Base-by-base conservation (phyloP, 1,140 invertebrate species). In the Ruditapes philippinarum region DNA sequence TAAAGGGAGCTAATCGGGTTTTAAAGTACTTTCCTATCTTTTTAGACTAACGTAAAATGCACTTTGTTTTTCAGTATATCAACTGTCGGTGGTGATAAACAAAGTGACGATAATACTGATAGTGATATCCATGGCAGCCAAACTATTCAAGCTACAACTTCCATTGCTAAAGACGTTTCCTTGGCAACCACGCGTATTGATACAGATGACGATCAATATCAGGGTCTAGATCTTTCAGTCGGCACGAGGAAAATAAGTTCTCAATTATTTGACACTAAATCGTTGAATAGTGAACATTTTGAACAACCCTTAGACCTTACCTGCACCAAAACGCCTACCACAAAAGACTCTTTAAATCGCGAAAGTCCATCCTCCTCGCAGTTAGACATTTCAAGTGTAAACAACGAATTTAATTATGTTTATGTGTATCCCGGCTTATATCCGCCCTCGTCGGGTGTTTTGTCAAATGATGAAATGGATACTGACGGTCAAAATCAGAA, bases 401-500 rank as follows among this genome's bases (percentile, higher is more conserved):
- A 51, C 12, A 85, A 85, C 42, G 82, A 85, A 33, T 85, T 85
- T 40, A 85, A 85, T 40, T 85, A 85, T 54, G 82, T 85, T 57
- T 85, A 85, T n/a, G 82, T 85, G 9, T 85, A 74, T 36, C 82
- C 82, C 22, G 82, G 82, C 14, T 33, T 85, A n/a, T 85, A 85
- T 38, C 82, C 82, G 28, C 65, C 82, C 25, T 45, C 42, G 11
- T 33, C 49, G 2, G 68, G 62, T 14, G 49, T 73, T 0, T 74
- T 70, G 42, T 3, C 45, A 4, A 19, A 42, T n/a, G 82, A 85
- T 17, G 82, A 85, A 33, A 57, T 74, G 19, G 82, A 85, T 19
- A 19, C 38, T 22, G 82, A 85, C 51, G 38, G 31, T 22, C 65
- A 85, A 22, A 22, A 25, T 9, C 65, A 45, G 12, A 74, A 33